A percentile compares a stretch with the other conserved stretches of the same genome.
phyloP scores from a whole-genome alignment of 2,113 vertebrate genomes.

The Thryonomys swinderianus region DNA sequence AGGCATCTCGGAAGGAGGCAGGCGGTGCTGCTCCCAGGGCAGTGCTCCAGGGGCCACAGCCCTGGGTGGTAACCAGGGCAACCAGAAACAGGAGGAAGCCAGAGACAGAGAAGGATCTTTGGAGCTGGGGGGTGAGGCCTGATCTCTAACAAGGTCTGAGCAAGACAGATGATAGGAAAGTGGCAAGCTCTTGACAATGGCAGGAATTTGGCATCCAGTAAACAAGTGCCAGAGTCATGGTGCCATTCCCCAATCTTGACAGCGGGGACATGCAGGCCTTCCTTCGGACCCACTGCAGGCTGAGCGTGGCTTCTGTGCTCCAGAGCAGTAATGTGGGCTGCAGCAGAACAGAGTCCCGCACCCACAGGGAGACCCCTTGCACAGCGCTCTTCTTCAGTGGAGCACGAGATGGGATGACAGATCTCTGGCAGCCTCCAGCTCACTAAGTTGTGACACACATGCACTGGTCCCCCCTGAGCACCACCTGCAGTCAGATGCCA shows the following conservation, averaged over 20 bases:
- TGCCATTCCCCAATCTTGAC: background rate
- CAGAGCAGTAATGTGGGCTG: background rate
- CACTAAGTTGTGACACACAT: background rate
- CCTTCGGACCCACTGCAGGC: background rate
- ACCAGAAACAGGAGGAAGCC: background rate
- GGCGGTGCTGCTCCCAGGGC: accelerated
- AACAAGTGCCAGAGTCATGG: background rate
- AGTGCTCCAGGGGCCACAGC: background rate
- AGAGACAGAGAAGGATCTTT: background rate
- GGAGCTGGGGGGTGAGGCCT: background rate
- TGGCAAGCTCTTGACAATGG: background rate
- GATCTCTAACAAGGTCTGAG: background rate
- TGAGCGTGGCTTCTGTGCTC: background rate
- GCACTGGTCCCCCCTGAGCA: background rate
- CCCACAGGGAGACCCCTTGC: background rate
- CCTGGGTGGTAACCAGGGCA: background rate
- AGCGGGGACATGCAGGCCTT: accelerated
- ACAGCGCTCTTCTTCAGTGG: background rate
- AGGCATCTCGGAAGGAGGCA: accelerated
- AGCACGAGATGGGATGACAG: background rate
- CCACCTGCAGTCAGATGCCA: conserved; percentile 43
- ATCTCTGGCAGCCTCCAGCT: conserved; percentile 8
- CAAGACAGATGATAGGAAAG: background rate
- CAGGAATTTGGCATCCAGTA: background rate
- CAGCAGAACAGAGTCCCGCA: background rate